Conservation (phyloP, 2,113 vertebrate genomes). For the Hemiscyllium ocellatum region DNA sequence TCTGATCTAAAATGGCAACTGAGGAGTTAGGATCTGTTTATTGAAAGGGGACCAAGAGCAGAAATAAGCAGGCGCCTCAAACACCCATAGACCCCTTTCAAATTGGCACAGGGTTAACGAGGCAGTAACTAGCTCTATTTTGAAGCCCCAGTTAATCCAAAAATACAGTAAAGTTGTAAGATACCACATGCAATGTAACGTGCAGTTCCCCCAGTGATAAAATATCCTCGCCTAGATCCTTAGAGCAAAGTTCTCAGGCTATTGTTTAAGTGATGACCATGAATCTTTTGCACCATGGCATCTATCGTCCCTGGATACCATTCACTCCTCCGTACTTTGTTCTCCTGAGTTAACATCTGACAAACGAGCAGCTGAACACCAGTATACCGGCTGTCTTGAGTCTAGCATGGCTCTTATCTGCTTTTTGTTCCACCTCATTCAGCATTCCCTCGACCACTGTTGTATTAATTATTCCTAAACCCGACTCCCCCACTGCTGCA, state of each 20-base stretch:
- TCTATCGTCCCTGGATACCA: not conserved
- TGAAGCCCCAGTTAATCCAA: not conserved
- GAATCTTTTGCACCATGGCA: not conserved
- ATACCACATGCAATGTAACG: not conserved
- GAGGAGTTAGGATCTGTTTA: not conserved
- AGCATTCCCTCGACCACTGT: not conserved
- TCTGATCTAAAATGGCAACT: not conserved
- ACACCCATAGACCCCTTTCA: not conserved
- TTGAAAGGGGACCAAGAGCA: not conserved
- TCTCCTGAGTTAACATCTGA: slow-evolving; percentile 2
- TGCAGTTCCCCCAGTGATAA: not conserved
- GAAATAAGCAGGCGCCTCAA: not conserved
- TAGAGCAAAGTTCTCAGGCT: not conserved
- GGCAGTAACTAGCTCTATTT: not conserved
- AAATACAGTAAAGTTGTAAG: not conserved
- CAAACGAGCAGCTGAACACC: not conserved
- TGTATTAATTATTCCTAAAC: not conserved
- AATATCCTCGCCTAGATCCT: not conserved
- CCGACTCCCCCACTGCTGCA: not conserved
- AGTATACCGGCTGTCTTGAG: not conserved
- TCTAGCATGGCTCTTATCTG: not conserved
- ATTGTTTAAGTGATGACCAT: not conserved
- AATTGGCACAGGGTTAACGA: not conserved
- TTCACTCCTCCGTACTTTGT: not conserved
- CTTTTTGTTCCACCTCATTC: not conserved